Percentiles rank a stretch among this genome's conserved stretches.
phyloP scores from a whole-genome alignment of 92 coral and sea anemone species.

The Palythoa caribaeorum region DNA sequence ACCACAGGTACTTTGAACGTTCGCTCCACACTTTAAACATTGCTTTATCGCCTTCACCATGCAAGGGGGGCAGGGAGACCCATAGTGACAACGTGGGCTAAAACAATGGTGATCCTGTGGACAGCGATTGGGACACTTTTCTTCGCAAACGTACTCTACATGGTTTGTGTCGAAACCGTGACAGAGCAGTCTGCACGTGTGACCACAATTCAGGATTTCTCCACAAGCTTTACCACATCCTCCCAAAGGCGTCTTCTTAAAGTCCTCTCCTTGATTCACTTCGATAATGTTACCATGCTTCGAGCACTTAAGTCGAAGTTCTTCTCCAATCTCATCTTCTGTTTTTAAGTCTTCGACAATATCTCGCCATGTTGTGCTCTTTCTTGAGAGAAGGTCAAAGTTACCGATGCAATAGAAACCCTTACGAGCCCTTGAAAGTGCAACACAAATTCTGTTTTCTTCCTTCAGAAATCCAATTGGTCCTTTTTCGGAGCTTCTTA shows the following conservation, averaged over 20 bases:
- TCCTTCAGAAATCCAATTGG: conserved; percentile 58
- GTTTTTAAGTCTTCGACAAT: conserved; percentile 51
- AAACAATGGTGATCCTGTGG: conserved; percentile 56
- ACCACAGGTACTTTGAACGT: conserved; percentile 52
- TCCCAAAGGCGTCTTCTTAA: conserved; percentile 64
- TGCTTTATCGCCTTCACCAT: conserved; percentile 19
- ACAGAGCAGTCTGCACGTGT: conserved; percentile 68
- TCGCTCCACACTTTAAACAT: conserved; percentile 67
- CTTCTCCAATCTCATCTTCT: conserved; percentile 47
- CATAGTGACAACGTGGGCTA: conserved; percentile 67
- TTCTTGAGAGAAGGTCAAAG: conserved; percentile 57
- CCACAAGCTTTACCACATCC: conserved; percentile 65
- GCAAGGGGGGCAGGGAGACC: conserved; percentile 61
- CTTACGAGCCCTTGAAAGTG: conserved; percentile 63
- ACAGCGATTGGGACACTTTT: conserved; percentile 54
- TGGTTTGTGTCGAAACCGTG: conserved; percentile 62
- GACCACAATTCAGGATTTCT: conserved; percentile 70
- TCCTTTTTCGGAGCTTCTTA: conserved; percentile 53
- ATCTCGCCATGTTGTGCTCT: conserved; percentile 52
- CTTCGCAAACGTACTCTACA: conserved; percentile 36
- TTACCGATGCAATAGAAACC: conserved; percentile 64
- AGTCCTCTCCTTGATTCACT: conserved; percentile 61
- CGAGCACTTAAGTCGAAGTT: conserved; percentile 59
- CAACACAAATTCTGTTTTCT: conserved; percentile 64
- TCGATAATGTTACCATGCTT: conserved; percentile 50